phyloP scores from a whole-genome alignment of 2,888 invertebrate species.

The Disparrhopalites patrizii region DNA sequence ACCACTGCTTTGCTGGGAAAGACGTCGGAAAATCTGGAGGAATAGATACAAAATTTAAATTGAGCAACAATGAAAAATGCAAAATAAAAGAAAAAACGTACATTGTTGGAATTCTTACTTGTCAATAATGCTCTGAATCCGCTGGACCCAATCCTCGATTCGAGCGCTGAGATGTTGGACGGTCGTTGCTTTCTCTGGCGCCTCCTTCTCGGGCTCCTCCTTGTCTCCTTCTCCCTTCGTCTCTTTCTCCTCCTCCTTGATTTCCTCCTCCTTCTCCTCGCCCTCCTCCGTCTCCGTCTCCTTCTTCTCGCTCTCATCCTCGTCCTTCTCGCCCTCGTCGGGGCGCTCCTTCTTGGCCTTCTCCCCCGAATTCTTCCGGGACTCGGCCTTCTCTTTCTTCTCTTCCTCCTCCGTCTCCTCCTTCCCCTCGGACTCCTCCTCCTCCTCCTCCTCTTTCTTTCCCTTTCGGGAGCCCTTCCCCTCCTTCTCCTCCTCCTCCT shows the following conservation, averaged over 20 bases:
- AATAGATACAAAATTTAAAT: conserved; percentile 4
- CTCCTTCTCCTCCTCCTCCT: conserved; percentile 21
- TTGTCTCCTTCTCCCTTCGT: conserved; percentile 17
- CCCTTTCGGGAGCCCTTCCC: conserved; percentile 6
- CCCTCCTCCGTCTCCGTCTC: conserved; percentile 23
- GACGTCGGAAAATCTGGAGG: conserved; percentile 48
- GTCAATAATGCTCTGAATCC: conserved; percentile 44
- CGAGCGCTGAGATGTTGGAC: conserved; percentile 27
- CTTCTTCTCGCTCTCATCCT: not conserved
- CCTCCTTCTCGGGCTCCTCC: conserved; percentile 9
- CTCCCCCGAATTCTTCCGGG: too few relatives aligned
- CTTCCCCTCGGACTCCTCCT: conserved; percentile 5
- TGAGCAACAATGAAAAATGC: not conserved
- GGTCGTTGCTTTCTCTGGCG: not conserved
- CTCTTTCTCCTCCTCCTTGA: conserved; percentile 31
- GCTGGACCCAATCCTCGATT: conserved; percentile 40
- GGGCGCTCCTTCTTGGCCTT: not conserved
- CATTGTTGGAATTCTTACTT: too few relatives aligned
- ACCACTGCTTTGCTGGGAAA: conserved; percentile 48
- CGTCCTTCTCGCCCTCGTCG: conserved; percentile 17
- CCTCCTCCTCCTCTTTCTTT: conserved; percentile 4
- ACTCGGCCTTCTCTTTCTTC: conserved; percentile 20
- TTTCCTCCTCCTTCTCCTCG: conserved; percentile 23
- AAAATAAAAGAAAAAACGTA: conserved; percentile 28
- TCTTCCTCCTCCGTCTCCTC: conserved; percentile 16